phyloP scores from a whole-genome alignment of 1,140 invertebrate genomes.

The Whitmania pigra region DNA sequence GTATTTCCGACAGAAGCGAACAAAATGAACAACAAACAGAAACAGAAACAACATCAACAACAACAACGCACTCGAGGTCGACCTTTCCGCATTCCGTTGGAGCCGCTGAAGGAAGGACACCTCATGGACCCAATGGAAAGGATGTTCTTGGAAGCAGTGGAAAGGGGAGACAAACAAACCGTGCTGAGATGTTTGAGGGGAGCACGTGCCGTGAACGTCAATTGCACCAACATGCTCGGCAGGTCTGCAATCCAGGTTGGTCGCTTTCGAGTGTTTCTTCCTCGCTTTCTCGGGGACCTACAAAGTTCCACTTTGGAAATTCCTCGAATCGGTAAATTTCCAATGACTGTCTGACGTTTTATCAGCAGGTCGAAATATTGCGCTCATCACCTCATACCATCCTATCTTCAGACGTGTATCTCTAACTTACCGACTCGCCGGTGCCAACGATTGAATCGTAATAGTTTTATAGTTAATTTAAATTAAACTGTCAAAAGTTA shows the following conservation, averaged over 20 bases:
- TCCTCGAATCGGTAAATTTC: not conserved
- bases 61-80: too few species aligned
- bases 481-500: too few species aligned
- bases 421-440: too few species aligned
- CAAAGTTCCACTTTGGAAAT: not conserved
- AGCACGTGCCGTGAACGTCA: slow-evolving; percentile 46
- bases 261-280: not conserved
- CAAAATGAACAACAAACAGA: too few species aligned
- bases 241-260: slow-evolving; percentile 45
- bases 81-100: slow-evolving; percentile 20
- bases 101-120: slow-evolving; percentile 36
- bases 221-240: slow-evolving; percentile 49
- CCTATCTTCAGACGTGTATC: too few species aligned
- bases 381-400: too few species aligned
- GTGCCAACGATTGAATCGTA: too few species aligned
- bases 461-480: too few species aligned
- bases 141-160: slow-evolving; percentile 48
- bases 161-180: slow-evolving; percentile 47
- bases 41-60: too few species aligned
- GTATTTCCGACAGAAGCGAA: too few species aligned
- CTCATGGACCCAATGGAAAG: slow-evolving; percentile 43
- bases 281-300: too few species aligned
- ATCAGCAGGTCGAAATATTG: too few species aligned
- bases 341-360: not conserved
- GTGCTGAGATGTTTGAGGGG: slow-evolving; percentile 42